Conservation (phyloP, 2,113 vertebrate species). For the Zapus hudsonius region DNA sequence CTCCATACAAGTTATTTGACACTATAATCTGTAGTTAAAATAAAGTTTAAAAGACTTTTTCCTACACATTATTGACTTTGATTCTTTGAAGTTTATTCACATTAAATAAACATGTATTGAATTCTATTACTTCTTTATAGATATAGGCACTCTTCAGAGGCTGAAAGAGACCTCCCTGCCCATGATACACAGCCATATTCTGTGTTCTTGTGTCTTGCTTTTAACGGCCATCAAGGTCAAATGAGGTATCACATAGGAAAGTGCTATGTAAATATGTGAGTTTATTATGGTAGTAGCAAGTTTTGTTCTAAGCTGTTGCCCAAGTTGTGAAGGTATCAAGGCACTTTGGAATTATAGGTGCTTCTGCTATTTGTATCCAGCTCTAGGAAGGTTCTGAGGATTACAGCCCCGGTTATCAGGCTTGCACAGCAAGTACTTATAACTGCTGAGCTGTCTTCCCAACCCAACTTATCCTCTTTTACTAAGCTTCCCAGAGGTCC, state of each 20-base stretch:
- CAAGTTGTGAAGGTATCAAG: not conserved
- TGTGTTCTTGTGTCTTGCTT: not conserved
- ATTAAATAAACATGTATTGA: conserved; percentile 21
- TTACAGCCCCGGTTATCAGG: too few species aligned
- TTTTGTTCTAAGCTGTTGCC: not conserved
- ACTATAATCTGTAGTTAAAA: conserved; percentile 8
- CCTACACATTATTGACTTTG: not conserved
- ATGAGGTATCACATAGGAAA: not conserved
- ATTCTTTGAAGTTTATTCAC: not conserved
- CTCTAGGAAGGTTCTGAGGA: too few species aligned
- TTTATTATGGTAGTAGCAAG: not conserved
- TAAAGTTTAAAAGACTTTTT: not conserved
- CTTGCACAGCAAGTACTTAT: too few species aligned
- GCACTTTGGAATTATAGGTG: too few species aligned
- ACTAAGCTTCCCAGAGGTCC: too few species aligned
- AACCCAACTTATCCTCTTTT: too few species aligned
- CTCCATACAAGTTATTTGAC: not conserved
- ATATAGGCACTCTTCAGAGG: not conserved
- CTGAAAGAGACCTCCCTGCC: not conserved
- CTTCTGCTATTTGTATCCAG: too few species aligned
- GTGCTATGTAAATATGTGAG: not conserved
- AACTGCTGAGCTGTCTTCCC: too few species aligned
- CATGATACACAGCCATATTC: not conserved
- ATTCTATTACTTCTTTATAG: not conserved
- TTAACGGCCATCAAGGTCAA: not conserved